Conservation (phyloP, 1,140 invertebrate genomes). For the Metaphire vulgaris region DNA sequence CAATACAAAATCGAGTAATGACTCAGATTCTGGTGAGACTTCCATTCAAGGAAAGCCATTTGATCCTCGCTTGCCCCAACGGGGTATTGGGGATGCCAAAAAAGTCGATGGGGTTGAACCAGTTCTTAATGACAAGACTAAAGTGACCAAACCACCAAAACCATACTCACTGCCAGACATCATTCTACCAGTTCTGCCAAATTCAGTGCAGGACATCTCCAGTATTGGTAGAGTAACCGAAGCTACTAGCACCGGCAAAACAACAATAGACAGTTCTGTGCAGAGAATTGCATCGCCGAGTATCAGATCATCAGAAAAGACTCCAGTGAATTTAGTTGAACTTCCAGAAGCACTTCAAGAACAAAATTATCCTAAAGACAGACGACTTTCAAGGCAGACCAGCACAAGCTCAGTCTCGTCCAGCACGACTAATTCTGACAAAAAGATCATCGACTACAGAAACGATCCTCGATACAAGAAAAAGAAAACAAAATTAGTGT, state of each 20-base stretch:
- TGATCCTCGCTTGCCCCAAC: background rate
- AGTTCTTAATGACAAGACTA: background rate
- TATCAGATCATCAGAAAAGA: background rate
- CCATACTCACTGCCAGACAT: conserved; percentile 1
- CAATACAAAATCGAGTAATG: background rate
- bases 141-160: background rate
- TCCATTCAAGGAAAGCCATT: background rate
- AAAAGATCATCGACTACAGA: conserved; percentile 20
- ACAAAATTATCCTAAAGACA: background rate
- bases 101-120: background rate
- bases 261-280: background rate
- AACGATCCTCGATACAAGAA: conserved; percentile 20
- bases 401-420: background rate
- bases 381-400: background rate
- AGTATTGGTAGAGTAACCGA: background rate
- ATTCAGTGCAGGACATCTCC: background rate
- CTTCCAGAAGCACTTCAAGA: background rate
- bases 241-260: background rate
- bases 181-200: conserved; percentile 1
- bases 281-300: background rate
- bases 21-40: background rate
- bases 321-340: background rate
- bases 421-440: background rate
- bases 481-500: background rate
- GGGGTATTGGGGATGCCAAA: background rate